These are phyloP conservation scores for Ochropacha duplaris DNA, from an alignment of 2,888 invertebrate species.

Conservation along the genomic window DNA sequence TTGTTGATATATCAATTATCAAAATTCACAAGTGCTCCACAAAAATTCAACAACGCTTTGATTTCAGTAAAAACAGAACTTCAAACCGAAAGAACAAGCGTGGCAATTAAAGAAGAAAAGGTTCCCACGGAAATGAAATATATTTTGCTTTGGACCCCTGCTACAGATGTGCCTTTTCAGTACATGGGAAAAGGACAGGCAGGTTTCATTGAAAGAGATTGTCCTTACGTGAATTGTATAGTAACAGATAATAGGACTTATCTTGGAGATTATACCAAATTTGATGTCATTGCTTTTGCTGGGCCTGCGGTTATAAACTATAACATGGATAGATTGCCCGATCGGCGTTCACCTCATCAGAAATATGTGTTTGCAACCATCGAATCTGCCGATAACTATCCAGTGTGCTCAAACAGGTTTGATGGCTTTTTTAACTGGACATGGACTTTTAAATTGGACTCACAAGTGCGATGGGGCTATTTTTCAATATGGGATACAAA, in stretches of 20 bases:
- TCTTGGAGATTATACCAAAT: conserved; percentile 34
- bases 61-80: not conserved
- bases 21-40: not conserved
- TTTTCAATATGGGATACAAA: conserved; percentile 41
- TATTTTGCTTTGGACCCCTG: conserved; percentile 58
- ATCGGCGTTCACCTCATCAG: conserved; percentile 40
- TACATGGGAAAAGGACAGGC: conserved; percentile 50
- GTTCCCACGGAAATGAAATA: conserved; percentile 39
- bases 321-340: conserved; percentile 24
- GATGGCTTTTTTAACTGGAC: conserved; percentile 65
- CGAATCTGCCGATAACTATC: conserved; percentile 56
- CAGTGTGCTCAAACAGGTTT: conserved; percentile 35
- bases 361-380: conserved; percentile 58
- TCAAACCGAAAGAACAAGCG: not conserved
- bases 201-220: conserved; percentile 48
- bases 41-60: not conserved
- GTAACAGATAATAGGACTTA: conserved; percentile 39
- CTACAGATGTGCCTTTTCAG: conserved; percentile 45
- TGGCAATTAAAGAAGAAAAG: not conserved
- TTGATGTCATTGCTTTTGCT: conserved; percentile 40
- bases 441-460: conserved; percentile 57
- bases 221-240: conserved; percentile 50
- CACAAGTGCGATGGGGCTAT: conserved; percentile 55
- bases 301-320: conserved; percentile 3
- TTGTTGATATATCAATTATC: conserved; percentile 5